Base-by-base conservation (phyloP, 2,888 invertebrate species). In the Leptinotarsa peninsularis region DNA sequence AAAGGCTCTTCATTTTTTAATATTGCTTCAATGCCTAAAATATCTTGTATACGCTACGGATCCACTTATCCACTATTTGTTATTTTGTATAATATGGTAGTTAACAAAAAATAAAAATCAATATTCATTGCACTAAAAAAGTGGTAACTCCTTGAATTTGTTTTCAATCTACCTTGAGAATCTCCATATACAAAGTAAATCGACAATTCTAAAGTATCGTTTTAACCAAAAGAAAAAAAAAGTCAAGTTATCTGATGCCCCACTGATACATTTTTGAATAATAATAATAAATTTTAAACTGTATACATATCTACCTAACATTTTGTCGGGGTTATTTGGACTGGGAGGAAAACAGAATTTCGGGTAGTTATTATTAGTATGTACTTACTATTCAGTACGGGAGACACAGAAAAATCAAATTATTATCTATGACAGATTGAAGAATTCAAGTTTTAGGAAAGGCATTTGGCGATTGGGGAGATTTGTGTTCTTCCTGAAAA, bases 401-500 rank as follows among this genome's bases (percentile, higher is more conserved):
- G n/a, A 63, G 63, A 33, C 33, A 63, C 63, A 63, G 27, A 63
- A 63, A 63, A 33, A 60, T 60, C 10, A 33, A 63, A 63, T 63
- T 33, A 63, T 63, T n/a, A 63, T 43, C 63, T 63, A 63, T 56
- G 69, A 69, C 21, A 69, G 56, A n/a, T 43, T 69, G 58, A 58
- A 52, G 69, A 33, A 83, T 84, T 86, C 71, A 85, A 82, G 84
- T 85, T 84, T 85, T 87, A 76, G 86, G 85, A 85, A 87, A 87
- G 87, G 87, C 87, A 86, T 87, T 87, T 86, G 86, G 86, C 85
- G 86, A 84, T 81, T 83, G 84, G 75, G 87, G 86, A 76, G 86
- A 85, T 78, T 84, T 85, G 75, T 84, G 79, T 80, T 87, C 87
- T 76, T 87, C 87, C 87, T 87, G 81, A 73, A 86, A 85, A 80